phyloP scores from a whole-genome alignment of 2,797 vertebrate genomes.

The Cephalopachus bancanus region DNA sequence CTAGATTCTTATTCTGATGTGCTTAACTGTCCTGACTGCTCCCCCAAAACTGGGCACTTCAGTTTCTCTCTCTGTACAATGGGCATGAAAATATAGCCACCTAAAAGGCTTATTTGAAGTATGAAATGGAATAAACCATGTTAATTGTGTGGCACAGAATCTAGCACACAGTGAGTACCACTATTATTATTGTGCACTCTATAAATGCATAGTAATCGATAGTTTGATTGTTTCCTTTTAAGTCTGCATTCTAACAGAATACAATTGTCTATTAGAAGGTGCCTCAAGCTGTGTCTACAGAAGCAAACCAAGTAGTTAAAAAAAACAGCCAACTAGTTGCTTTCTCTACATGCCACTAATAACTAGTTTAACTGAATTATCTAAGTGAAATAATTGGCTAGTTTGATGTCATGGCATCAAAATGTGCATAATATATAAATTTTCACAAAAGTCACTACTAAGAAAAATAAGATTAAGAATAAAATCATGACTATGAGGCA shows the following conservation, averaged over 20 bases:
- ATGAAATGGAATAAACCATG: slow-evolving; percentile 3
- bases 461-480: not conserved
- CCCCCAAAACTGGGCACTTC: not conserved
- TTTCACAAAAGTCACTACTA: slow-evolving; percentile 49
- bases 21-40: not conserved
- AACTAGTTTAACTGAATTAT: slow-evolving; percentile 8
- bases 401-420: not conserved
- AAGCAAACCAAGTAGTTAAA: slow-evolving; percentile 27
- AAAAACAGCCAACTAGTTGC: not conserved
- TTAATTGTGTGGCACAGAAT: slow-evolving; percentile 5
- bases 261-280: not conserved
- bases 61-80: not conserved
- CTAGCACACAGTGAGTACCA: not conserved
- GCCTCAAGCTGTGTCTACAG: not conserved
- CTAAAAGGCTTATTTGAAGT: not conserved
- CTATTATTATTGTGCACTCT: not conserved
- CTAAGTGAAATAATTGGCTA: not conserved
- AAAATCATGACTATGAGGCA: not conserved
- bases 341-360: not conserved
- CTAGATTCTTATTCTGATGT: not conserved
- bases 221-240: slow-evolving; percentile 12
- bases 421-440: slow-evolving; percentile 23
- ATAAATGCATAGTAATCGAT: slow-evolving; percentile 32
- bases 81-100: not conserved
- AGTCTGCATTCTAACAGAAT: not conserved